Base-by-base conservation (phyloP, 1,140 invertebrate species). In the Megathymus violae region DNA sequence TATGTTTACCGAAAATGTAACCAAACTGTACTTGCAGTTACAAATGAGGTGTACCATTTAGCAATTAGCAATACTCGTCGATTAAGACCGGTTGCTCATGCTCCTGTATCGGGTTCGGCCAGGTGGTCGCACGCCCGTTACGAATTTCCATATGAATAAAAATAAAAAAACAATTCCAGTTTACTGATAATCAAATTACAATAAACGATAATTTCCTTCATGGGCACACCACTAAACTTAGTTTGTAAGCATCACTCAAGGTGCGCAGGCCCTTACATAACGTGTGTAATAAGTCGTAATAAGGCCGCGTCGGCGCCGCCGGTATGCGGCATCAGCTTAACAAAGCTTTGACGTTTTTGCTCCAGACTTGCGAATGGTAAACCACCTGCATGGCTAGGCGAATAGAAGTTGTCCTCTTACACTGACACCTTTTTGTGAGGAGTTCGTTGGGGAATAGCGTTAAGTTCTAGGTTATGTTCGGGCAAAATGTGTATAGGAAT, bases 311-410 rank as follows among this genome's bases (percentile, higher is more conserved):
- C 16, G 40, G 40, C 38, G 38, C 7, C 9, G 15, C 40, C 13
- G 15, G 40, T 31, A 31, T 31, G 27, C 27, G 27, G 7, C 7
- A 31, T 6, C 40, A 43, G 6, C 14, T 43, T 43, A 17, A 17
- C 15, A 43, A 43, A 43, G 16, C 4, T 43, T 17, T 43, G 38
- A 15, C 6, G 38, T 41, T 41, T 41, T 41, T 41, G 15, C n/a
- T 14, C 38, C 13, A 9, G 4, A 17, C 1, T 10, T 9, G 38
- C 40, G 17, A 43, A 13, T 43, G 15, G 40, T 43, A 3, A 43
- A 13, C 16, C 40, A 43, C 40, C 40, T 41, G 38, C 11, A 41
- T 16, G 2, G 5, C 2, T 5, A 31, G 7, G 7, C 7, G 7
- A 31, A 31, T 31, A 31, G 7, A 3, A 31, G 4, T 4, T 31